A percentile compares a stretch with the other conserved stretches of the same genome.
Evolutionary conservation across 2,888 invertebrate species (phyloP).

Genomic region (Lasioglossum villosulum): DNA sequence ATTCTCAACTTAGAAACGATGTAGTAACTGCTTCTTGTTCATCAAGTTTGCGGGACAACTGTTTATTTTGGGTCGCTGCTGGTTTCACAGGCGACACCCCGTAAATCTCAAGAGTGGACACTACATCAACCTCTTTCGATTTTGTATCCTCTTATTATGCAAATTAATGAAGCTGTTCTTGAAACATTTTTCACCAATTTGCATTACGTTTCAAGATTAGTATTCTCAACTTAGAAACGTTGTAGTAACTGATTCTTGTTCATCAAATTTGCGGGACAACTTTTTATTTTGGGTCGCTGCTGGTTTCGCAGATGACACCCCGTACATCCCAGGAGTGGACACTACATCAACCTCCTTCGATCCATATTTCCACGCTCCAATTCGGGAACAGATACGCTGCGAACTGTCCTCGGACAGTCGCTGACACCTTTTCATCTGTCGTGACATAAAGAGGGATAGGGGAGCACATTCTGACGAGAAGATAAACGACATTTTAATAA

Average conservation of each 20-base stretch:
- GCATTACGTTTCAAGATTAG: background rate
- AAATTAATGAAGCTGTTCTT: no score
- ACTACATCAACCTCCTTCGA: slow-evolving; percentile 5
- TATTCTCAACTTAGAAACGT: no score
- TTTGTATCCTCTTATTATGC: no score
- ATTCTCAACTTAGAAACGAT: no score
- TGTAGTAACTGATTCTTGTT: background rate
- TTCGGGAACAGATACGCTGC: slow-evolving; percentile 17
- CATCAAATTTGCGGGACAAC: background rate
- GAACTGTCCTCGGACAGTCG: background rate
- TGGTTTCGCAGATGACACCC: background rate
- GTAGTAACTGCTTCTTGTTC: background rate
- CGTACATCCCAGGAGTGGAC: background rate
- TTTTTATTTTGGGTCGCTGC: background rate
- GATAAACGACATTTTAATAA: slow-evolving; percentile 75
- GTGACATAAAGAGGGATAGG: slow-evolving; percentile 18
- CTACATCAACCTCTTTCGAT: slow-evolving; percentile 1
- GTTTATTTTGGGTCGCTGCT: background rate
- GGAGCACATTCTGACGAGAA: slow-evolving; percentile 51
- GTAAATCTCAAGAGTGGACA: background rate
- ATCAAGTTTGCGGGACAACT: background rate
- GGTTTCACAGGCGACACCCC: background rate
- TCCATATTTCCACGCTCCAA: slow-evolving; percentile 35
- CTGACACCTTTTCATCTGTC: slow-evolving; percentile 18
- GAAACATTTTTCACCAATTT: background rate